Conservation (phyloP, 2,888 invertebrate genomes). For the Nomada ruficornis region DNA sequence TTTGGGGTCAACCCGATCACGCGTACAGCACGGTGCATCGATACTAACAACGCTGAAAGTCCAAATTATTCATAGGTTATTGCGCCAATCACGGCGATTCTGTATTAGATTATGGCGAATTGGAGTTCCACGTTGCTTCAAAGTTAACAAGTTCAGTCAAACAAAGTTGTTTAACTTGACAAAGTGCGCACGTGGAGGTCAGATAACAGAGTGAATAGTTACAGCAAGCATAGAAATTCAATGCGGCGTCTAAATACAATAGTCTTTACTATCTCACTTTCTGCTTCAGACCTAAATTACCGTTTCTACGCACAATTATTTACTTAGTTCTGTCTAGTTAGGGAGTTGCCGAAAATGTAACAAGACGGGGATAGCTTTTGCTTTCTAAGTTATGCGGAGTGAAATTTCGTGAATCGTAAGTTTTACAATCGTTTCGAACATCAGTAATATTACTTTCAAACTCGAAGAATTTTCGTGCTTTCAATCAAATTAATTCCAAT, state of each 20-base stretch:
- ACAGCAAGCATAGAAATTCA: neutral
- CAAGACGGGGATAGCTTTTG: no score
- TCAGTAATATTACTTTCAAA: no score
- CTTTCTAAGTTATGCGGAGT: neutral
- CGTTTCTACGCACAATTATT: neutral
- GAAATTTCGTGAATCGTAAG: neutral
- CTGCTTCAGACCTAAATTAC: constrained; percentile 2
- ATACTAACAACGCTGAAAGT: neutral
- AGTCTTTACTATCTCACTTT: neutral
- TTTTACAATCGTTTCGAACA: no score
- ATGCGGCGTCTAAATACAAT: neutral
- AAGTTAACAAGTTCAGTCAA: neutral
- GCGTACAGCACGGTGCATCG: neutral
- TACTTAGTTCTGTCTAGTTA: neutral
- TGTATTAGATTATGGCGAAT: no score
- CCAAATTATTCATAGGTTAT: neutral
- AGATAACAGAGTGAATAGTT: no score
- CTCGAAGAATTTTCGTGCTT: no score
- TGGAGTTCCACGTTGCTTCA: no score
- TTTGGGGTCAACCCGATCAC: neutral
- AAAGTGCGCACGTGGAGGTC: no score
- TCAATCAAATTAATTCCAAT: no score
- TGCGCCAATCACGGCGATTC: no score
- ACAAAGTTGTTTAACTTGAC: neutral
- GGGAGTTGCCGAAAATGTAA: no score